phyloP scores from a whole-genome alignment of 2,888 invertebrate species.

The Callosobruchus maculatus region DNA sequence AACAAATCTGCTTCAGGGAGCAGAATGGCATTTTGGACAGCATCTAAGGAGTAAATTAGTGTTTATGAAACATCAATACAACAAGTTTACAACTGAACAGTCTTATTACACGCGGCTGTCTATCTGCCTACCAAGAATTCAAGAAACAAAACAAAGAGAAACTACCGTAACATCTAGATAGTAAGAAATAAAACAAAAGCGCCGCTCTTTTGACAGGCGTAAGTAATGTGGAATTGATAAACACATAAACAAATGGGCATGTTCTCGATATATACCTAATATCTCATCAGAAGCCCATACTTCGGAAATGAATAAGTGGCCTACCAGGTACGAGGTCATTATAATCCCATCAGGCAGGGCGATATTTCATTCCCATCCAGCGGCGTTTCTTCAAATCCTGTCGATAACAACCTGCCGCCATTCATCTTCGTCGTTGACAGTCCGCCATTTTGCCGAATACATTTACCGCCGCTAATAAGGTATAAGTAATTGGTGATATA shows the following conservation, averaged over 20 bases:
- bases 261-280: background rate
- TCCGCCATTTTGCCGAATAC: background rate
- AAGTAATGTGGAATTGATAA: background rate
- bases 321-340: background rate
- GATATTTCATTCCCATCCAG: background rate
- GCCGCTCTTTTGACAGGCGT: background rate
- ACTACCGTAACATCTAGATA: no score
- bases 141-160: no score
- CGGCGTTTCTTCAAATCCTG: background rate
- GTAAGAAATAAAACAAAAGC: no score
- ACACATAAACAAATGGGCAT: background rate
- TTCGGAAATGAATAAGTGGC: background rate
- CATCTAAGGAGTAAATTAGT: no score
- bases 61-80: no score
- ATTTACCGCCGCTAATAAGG: background rate
- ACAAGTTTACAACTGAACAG: no score
- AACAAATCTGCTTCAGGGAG: no score
- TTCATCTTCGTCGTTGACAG: background rate
- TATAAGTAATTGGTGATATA: background rate
- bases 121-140: no score
- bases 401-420: background rate
- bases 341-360: background rate
- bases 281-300: background rate
- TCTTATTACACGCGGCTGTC: no score
- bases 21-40: no score